phyloP scores from a whole-genome alignment of 1,140 invertebrate species.

The Procambarus virginalis region DNA sequence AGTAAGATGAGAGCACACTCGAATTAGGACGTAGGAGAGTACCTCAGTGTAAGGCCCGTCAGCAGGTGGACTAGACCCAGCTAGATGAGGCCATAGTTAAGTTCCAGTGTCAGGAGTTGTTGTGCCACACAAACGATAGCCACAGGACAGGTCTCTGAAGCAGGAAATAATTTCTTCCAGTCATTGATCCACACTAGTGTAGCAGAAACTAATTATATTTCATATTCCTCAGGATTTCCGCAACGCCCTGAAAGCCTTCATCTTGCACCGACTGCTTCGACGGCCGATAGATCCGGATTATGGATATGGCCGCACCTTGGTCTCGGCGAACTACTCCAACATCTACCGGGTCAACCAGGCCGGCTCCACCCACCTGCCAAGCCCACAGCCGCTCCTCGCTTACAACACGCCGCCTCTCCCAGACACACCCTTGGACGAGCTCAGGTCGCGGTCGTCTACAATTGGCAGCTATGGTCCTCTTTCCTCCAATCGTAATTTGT shows the following conservation, averaged over 20 bases:
- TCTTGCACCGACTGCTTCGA: slow-evolving; percentile 27
- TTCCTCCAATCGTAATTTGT: slow-evolving; percentile 7
- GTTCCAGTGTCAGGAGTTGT: no score
- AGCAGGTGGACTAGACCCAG: no score
- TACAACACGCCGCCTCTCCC: slow-evolving; percentile 34
- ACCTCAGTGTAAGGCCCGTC: no score
- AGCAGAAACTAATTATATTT: not conserved
- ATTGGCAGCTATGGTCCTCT: slow-evolving; percentile 36
- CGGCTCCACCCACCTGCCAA: not conserved
- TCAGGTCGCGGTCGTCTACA: slow-evolving; percentile 44
- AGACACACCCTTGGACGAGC: slow-evolving; percentile 21
- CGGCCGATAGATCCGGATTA: slow-evolving; percentile 6
- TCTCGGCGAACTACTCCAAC: slow-evolving; percentile 44
- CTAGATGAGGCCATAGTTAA: no score
- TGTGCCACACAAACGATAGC: no score
- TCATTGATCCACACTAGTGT: no score
- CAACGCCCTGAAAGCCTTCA: slow-evolving; percentile 41
- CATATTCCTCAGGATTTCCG: slow-evolving; percentile 47
- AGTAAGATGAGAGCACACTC: no score
- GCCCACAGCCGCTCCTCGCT: slow-evolving; percentile 33
- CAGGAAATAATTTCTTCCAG: no score
- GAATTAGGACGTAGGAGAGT: no score
- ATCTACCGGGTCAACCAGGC: slow-evolving; percentile 23
- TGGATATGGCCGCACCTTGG: slow-evolving; percentile 30
- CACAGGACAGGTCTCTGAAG: no score